A percentile compares a stretch with the other conserved stretches of the same genome.
phyloP scores from a whole-genome alignment of 2,888 invertebrate species.

The Octodonta nipae region DNA sequence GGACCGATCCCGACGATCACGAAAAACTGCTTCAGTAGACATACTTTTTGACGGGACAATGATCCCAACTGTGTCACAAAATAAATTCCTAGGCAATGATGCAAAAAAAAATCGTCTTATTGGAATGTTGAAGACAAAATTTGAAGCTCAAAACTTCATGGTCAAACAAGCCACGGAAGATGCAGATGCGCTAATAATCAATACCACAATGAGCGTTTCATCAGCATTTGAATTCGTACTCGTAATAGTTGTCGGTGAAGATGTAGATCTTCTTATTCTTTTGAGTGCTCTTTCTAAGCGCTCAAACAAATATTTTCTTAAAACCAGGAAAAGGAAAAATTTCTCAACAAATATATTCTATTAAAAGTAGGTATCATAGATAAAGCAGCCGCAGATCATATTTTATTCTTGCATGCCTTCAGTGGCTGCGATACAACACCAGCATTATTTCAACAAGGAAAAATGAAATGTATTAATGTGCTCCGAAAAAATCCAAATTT shows the following conservation, averaged over 20 bases:
- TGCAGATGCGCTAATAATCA: slow-evolving; percentile 12
- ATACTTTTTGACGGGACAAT: no score
- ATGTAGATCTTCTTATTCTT: slow-evolving; percentile 7
- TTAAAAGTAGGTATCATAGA: no score
- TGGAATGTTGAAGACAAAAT: slow-evolving; percentile 14
- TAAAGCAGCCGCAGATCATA: no score
- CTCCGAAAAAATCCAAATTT: no score
- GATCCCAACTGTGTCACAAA: no score
- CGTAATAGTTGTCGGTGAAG: slow-evolving; percentile 12
- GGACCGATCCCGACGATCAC: no score
- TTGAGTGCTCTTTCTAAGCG: slow-evolving; percentile 7
- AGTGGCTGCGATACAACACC: no score
- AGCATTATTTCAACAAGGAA: no score
- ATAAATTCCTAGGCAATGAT: slow-evolving; percentile 11
- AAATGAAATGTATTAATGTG: no score
- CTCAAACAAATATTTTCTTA: slow-evolving; percentile 6
- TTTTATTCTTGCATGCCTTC: no score
- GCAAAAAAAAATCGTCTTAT: slow-evolving; percentile 16
- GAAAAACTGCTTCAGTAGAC: no score
- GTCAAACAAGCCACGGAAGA: slow-evolving; percentile 15
- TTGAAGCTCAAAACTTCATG: slow-evolving; percentile 10
- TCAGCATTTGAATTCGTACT: slow-evolving; percentile 9
- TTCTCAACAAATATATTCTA: slow-evolving; percentile 1
- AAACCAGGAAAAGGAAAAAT: slow-evolving; percentile 6
- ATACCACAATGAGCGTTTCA: slow-evolving; percentile 12